Percentiles rank a stretch among this genome's conserved stretches.
Evolutionary conservation across 1,140 invertebrate genomes (phyloP).

Genomic region (Lasioglossum albipes): DNA sequence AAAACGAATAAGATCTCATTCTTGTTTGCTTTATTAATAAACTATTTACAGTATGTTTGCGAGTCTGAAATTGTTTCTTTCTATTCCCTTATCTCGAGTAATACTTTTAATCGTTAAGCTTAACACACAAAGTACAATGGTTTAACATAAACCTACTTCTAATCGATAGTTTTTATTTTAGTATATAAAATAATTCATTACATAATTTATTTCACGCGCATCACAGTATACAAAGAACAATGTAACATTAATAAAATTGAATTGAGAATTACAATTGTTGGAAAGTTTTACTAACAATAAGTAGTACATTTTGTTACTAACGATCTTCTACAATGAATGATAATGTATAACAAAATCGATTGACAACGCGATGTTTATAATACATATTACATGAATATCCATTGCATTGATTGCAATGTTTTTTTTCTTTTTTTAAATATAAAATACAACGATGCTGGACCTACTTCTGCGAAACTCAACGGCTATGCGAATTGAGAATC

Average conservation of each 20-base stretch:
- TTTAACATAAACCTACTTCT: no score
- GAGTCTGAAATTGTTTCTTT: background rate
- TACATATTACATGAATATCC: slow-evolving; percentile 29
- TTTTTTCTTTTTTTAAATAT: slow-evolving; percentile 38
- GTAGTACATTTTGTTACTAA: background rate
- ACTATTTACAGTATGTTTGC: slow-evolving; percentile 54
- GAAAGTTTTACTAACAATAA: background rate
- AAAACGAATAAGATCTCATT: slow-evolving; percentile 92
- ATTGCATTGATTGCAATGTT: slow-evolving; percentile 26
- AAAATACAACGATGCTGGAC: slow-evolving; percentile 25
- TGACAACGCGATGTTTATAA: slow-evolving; percentile 4
- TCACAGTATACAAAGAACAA: slow-evolving; percentile 10
- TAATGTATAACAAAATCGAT: slow-evolving; percentile 20
- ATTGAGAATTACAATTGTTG: background rate
- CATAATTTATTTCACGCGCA: background rate
- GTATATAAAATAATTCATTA: slow-evolving; percentile 11
- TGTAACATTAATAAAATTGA: slow-evolving; percentile 8
- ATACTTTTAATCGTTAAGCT: background rate
- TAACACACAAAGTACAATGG: no score
- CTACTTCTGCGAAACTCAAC: slow-evolving; percentile 4
- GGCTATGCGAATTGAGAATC: background rate
- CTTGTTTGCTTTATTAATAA: slow-evolving; percentile 58
- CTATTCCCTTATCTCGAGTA: background rate
- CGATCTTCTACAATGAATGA: background rate
- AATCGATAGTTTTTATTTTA: background rate